phyloP scores from a whole-genome alignment of 1,140 invertebrate genomes.

The Colletes gigas region DNA sequence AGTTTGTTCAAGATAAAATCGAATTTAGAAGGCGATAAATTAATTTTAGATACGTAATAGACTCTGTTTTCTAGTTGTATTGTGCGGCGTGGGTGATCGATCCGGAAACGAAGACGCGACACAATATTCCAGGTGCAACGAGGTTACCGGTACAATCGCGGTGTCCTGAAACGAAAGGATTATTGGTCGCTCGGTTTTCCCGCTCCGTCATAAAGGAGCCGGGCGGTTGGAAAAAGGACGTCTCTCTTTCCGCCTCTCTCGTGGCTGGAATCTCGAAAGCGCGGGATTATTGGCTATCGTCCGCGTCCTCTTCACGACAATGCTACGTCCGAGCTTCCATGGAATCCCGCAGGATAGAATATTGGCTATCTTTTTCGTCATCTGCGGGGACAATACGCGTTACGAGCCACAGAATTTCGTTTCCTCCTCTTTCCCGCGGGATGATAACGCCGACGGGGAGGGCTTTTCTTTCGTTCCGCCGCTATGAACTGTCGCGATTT shows the following conservation, averaged over 20 bases:
- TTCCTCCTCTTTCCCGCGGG: not conserved
- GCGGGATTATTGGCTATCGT: constrained; percentile 19
- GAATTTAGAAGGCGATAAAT: not conserved
- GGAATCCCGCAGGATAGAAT: not conserved
- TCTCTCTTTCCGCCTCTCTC: not conserved
- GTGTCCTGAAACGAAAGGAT: constrained; percentile 10
- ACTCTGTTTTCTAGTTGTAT: not conserved
- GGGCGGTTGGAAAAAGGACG: not conserved
- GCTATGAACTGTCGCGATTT: not conserved
- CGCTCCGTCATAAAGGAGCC: not conserved
- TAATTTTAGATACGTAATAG: not conserved
- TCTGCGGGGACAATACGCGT: not conserved
- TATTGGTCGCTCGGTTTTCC: not conserved
- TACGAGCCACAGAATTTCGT: not conserved
- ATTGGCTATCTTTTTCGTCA: not conserved
- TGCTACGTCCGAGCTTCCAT: not conserved
- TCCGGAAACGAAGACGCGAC: not conserved
- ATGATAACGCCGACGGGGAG: too few species aligned
- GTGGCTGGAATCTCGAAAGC: not conserved
- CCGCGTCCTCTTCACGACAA: not conserved
- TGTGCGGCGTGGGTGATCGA: not conserved
- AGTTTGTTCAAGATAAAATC: too few species aligned
- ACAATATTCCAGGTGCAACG: constrained; percentile 9
- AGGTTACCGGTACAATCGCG: not conserved
- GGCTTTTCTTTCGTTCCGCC: not conserved